Conservation (phyloP, 2,888 invertebrate species). For the Pheosia tremula region DNA sequence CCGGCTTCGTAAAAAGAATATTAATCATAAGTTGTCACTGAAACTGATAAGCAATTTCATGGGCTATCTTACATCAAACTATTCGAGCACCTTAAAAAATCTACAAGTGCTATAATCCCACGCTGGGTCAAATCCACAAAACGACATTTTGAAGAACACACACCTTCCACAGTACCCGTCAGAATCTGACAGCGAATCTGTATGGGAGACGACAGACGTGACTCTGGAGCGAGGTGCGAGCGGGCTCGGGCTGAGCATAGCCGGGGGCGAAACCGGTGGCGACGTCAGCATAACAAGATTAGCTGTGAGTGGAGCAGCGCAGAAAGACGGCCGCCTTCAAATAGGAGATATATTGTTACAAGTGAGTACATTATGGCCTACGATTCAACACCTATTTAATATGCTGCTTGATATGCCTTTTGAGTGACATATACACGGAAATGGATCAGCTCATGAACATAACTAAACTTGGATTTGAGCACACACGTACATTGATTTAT, state of each 20-base stretch:
- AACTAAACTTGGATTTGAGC: neutral
- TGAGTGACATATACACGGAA: no score
- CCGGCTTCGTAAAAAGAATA: no score
- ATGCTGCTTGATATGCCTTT: no score
- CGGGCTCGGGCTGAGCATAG: conserved; percentile 98
- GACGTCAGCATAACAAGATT: conserved; percentile 99
- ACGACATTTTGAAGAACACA: no score
- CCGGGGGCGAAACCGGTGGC: conserved; percentile 98
- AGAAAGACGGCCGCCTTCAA: conserved; percentile 92
- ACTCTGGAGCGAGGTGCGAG: conserved; percentile 93
- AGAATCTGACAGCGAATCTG: conserved; percentile 86
- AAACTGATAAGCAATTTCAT: no score
- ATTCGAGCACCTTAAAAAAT: no score
- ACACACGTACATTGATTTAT: neutral
- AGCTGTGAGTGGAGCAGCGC: conserved; percentile 97
- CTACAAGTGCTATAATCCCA: no score
- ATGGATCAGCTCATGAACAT: no score
- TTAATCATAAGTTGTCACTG: no score
- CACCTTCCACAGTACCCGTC: conserved; percentile 56
- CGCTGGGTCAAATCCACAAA: no score
- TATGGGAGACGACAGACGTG: conserved; percentile 97
- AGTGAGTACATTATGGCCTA: conserved; percentile 54
- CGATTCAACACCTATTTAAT: neutral
- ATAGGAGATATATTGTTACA: conserved; percentile 97
- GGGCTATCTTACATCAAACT: no score